phyloP scores from a whole-genome alignment of 1,140 invertebrate genomes.

The Drosophila arawakana region DNA sequence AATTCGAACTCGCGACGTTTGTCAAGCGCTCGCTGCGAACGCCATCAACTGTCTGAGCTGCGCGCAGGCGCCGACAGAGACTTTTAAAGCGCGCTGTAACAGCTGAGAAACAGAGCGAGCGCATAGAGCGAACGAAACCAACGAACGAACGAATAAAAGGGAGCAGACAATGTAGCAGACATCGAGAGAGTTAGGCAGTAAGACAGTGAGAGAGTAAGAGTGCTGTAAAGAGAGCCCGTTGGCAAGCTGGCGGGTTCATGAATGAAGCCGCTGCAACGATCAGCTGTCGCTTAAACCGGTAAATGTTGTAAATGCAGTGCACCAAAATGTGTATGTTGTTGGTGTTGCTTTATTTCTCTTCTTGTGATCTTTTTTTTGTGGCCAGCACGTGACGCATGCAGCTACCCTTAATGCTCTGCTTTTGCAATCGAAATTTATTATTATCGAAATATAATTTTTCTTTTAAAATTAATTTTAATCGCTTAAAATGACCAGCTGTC shows the following conservation, averaged over 20 bases:
- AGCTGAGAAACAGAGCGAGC: constrained; percentile 9
- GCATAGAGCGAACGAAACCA: constrained; percentile 50
- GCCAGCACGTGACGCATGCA: constrained; percentile 41
- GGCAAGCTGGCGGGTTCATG: constrained; percentile 25
- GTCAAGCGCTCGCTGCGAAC: constrained; percentile 68
- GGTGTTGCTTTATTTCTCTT: constrained; percentile 1
- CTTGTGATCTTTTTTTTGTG: constrained; percentile 8
- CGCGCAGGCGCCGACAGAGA: constrained; percentile 64
- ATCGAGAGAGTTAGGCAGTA: background rate
- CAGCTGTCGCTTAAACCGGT: constrained; percentile 50
- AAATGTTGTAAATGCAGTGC: constrained; percentile 41
- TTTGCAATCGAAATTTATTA: background rate
- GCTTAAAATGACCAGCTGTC: too few relatives aligned
- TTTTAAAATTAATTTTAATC: too few relatives aligned
- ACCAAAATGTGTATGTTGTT: background rate
- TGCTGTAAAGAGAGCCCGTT: background rate
- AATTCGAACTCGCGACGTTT: constrained; percentile 57
- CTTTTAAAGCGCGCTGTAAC: constrained; percentile 65
- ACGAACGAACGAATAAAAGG: constrained; percentile 1
- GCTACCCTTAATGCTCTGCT: background rate
- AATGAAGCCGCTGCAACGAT: constrained; percentile 41
- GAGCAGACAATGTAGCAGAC: background rate
- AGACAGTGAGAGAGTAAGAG: constrained; percentile 6
- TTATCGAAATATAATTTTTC: too few relatives aligned
- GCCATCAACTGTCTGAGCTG: constrained; percentile 75